Conservation (phyloP, 2,113 vertebrate genomes). For the Oriolus oriolus region DNA sequence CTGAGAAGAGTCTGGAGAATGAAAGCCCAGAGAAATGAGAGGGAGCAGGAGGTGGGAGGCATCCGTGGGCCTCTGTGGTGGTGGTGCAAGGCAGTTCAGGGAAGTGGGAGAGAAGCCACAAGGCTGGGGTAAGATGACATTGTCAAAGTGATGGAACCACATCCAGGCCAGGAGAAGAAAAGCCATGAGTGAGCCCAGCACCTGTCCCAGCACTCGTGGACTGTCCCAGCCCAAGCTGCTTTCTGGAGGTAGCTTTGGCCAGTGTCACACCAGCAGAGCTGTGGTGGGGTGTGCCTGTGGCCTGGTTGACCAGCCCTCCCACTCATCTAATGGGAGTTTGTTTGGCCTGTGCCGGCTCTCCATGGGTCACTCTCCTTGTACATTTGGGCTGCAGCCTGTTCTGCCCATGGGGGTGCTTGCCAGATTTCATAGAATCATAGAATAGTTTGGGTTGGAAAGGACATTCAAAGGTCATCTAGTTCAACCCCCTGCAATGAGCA, state of each 20-base stretch:
- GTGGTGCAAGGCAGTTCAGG: neutral
- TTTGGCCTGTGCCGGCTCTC: neutral
- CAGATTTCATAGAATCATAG: neutral
- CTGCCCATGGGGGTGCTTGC: neutral
- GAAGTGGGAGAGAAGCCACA: neutral
- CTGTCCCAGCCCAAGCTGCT: neutral
- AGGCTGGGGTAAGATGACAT: neutral
- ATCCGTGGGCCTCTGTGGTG: rapidly evolving
- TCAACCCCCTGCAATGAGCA: neutral
- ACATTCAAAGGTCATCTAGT: neutral
- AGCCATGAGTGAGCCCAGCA: neutral
- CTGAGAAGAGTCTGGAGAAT: neutral
- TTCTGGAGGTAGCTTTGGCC: neutral
- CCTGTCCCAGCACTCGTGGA: neutral
- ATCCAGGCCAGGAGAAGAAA: neutral
- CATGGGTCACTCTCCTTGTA: neutral
- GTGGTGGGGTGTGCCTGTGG: neutral
- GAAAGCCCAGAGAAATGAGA: neutral
- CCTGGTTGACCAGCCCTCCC: neutral
- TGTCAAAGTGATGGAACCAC: neutral
- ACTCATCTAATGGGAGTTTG: neutral
- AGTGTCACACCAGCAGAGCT: neutral
- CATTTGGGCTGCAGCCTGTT: neutral
- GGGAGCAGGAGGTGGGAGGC: neutral
- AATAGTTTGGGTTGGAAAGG: neutral